Evolutionary conservation across 2,797 vertebrate species (phyloP), one percentile per base, ranked within the genome.

Genomic region (Gorsachius magnificus): DNA sequence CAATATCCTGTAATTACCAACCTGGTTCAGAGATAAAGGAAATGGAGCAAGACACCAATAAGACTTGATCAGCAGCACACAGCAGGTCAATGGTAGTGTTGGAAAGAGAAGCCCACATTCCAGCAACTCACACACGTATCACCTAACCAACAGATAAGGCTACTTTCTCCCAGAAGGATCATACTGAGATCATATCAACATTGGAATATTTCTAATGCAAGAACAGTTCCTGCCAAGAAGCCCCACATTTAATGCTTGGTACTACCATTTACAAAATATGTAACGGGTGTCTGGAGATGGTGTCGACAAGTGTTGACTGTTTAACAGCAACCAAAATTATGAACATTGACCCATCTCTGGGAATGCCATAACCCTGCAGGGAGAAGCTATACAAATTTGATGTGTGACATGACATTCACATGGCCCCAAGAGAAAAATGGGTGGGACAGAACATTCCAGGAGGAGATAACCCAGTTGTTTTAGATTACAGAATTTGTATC

Each of bases 381-480:
- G 54, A 83, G 46, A 88, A 68, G 78, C 68, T 81, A 58, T 35
- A 41, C 61, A 68, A 29, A 89, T 54, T 5, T 51, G n/a, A 92
- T 54, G 61, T 45, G 88, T 89, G 90, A 89, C 81, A 54, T 65
- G 83, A 94, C 61, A 64, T 24, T 90, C 28, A n/a, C 61, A 31
- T 61, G 71, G 35, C 46, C 71, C 61, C 68, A 54, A 4, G 76
- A 89, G 92, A 78, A 96, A 89, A 92, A 53, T 53, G 79, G 69
- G 84, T 78, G 72, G 83, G 82, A 50, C 33, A 65, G 61, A 85
- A 89, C 78, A 87, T 95, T 95, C 77, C 91, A 90, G 45, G n/a
- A 84, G 21, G 16, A 89, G 68, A 71, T 50, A 89, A 82, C 9
- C 0, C 3, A 83, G 78, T 69, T 46, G 26, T 75, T 77, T 89